Conservation (phyloP, 2,113 vertebrate genomes). For the Tenebrosternarchus preto region DNA sequence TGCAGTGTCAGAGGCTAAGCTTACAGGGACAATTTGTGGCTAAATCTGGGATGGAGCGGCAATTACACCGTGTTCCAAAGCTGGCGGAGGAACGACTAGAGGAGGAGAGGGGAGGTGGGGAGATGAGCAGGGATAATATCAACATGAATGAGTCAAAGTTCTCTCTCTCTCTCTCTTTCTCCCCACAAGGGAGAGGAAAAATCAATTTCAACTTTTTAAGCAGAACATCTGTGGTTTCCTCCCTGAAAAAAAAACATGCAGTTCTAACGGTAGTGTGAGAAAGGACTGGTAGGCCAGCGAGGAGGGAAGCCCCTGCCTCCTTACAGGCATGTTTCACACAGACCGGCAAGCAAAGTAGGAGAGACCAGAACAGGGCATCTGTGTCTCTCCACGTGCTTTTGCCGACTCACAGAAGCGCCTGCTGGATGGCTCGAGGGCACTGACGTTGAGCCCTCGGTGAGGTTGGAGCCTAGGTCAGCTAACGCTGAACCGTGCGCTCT, state of each 20-base stretch:
- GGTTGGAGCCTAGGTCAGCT: conserved; percentile 64
- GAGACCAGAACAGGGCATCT: background rate
- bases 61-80: conserved; percentile 38
- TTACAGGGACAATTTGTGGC: conserved; percentile 41
- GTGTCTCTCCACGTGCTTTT: background rate
- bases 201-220: conserved; percentile 8
- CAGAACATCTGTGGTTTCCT: background rate
- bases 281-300: background rate
- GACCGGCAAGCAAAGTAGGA: background rate
- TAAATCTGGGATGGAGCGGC: conserved; percentile 8
- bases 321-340: background rate
- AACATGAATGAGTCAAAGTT: conserved; percentile 17
- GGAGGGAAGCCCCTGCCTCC: background rate
- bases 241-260: background rate
- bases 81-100: background rate
- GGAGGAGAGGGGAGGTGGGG: background rate
- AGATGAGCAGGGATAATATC: conserved; percentile 1
- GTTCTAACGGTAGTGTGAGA: background rate
- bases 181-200: conserved; percentile 30
- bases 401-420: conserved; percentile 34
- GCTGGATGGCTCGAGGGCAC: conserved; percentile 26
- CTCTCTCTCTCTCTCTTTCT: conserved; percentile 16
- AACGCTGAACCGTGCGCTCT: conserved; percentile 68
- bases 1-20: conserved; percentile 48
- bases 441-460: conserved; percentile 61